Evolutionary conservation across 1,140 invertebrate genomes (phyloP).

Genomic region (Idris sp.): DNA sequence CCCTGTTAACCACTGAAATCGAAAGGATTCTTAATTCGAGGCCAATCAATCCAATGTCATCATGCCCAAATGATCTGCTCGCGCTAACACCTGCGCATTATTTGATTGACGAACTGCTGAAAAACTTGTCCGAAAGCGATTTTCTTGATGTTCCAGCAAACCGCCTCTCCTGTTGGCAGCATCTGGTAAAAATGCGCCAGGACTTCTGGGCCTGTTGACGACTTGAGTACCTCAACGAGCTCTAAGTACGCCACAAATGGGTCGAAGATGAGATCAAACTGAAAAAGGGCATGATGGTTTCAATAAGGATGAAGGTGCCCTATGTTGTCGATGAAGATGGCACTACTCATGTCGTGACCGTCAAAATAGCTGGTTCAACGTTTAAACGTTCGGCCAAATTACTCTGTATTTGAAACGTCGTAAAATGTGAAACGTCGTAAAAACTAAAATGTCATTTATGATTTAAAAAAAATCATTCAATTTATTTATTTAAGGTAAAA

Average conservation of each 20-base stretch:
- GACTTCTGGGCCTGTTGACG: constrained; percentile 20
- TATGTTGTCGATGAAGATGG: constrained; percentile 16
- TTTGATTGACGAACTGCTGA: constrained; percentile 22
- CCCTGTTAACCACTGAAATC: constrained; percentile 58
- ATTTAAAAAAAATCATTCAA: too few relatives aligned
- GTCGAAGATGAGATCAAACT: constrained; percentile 9
- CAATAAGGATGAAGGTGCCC: constrained; percentile 10
- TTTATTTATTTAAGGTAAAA: too few relatives aligned
- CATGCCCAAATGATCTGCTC: constrained; percentile 64
- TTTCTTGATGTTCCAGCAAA: constrained; percentile 11
- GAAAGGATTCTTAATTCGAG: constrained; percentile 65
- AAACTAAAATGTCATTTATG: too few relatives aligned
- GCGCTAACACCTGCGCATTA: constrained; percentile 57
- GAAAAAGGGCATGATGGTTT: constrained; percentile 15
- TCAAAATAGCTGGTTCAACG: constrained; percentile 4
- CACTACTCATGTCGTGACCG: constrained; percentile 3
- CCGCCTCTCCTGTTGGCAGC: constrained; percentile 2
- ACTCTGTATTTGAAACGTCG: constrained; percentile 7
- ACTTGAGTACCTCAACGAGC: constrained; percentile 1
- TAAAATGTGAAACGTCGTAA: too few relatives aligned
- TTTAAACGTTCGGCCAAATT: constrained; percentile 15
- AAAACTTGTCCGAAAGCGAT: constrained; percentile 25
- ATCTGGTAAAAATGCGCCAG: constrained; percentile 22
- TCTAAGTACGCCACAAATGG: neutral
- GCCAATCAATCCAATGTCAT: constrained; percentile 58